Evolutionary conservation across 2,797 vertebrate genomes (phyloP), one percentile per base, ranked within the genome.

Genomic region (Syngnathus rostellatus): DNA sequence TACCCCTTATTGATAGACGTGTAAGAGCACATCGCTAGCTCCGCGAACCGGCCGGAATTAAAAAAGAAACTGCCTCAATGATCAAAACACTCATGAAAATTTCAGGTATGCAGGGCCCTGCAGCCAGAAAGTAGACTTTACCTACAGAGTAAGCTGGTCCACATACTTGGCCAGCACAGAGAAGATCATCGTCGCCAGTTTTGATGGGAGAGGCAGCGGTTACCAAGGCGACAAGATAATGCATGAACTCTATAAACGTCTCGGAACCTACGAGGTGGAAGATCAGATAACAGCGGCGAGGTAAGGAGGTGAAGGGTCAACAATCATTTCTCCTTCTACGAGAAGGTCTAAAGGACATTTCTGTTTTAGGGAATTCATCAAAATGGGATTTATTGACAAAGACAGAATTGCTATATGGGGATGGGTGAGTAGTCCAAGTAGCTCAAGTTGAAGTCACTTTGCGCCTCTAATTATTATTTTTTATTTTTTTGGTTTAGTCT

Each of bases 1-100:
- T 98, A 99, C 79, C 94, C 97, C 65, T 85, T 99, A 64, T 92
- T 99, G 21, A 87, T 99, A 74, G 95, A 99, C 0, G 97, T 99
- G 97, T 99, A 94, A 96, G 97, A 89, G 38, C 48, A 19, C 6
- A 14, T 51, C 50, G 21, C 19, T n/a, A 51, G 50, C 50, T n/a
- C 19, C 50, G 50, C 7, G 21, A 21, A 51, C 31, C 31, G 31
- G 3, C 31, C 31, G 31, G 31, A 31, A 31, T 31, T 4, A 53
- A 2, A 10, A 3, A 23, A 21, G 8, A 51, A 21, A 51, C 50
- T 0, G 48, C 10, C 5, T 31, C 25, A 12, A 7, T 37, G 12
- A 37, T 57, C 21, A 21, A 23, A 25, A 2, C 60, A 23, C 39
- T 8, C 0, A 0, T 53, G 40, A 5, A 50, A n/a, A 14, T 12